Conservation (phyloP, 2,113 vertebrate genomes). For the Ctenomys sociabilis region DNA sequence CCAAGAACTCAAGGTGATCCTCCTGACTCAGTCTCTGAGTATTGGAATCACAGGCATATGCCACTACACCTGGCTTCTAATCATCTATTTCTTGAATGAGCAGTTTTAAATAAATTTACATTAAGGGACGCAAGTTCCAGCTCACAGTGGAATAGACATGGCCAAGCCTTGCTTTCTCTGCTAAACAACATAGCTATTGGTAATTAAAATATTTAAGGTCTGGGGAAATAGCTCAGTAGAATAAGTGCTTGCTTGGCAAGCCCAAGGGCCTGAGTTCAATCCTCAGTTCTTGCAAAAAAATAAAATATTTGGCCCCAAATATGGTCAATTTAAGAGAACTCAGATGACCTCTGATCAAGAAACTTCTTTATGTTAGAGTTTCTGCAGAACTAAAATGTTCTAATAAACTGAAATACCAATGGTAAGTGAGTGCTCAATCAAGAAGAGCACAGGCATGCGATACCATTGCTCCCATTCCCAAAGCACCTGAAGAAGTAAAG, state of each 20-base stretch:
- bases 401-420: not conserved
- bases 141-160: not conserved
- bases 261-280: too few relatives aligned
- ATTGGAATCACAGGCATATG: not conserved
- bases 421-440: not conserved
- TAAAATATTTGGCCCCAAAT: not conserved
- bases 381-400: not conserved
- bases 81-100: not conserved
- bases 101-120: not conserved
- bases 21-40: not conserved
- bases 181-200: not conserved
- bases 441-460: not conserved
- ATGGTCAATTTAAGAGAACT: not conserved
- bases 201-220: not conserved
- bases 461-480: not conserved
- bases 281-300: too few relatives aligned
- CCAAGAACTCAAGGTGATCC: not conserved
- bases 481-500: constrained; percentile 11
- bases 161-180: not conserved
- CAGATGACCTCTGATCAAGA: not conserved
- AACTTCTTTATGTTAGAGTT: constrained; percentile 3
- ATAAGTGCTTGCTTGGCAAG: too few relatives aligned
- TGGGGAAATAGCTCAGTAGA: too few relatives aligned
- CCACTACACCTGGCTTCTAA: not conserved
- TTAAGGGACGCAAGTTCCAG: not conserved